A percentile compares a stretch with the other conserved stretches of the same genome.
Conservation (phyloP, 2,888 invertebrate species). For the Idaea straminata region DNA sequence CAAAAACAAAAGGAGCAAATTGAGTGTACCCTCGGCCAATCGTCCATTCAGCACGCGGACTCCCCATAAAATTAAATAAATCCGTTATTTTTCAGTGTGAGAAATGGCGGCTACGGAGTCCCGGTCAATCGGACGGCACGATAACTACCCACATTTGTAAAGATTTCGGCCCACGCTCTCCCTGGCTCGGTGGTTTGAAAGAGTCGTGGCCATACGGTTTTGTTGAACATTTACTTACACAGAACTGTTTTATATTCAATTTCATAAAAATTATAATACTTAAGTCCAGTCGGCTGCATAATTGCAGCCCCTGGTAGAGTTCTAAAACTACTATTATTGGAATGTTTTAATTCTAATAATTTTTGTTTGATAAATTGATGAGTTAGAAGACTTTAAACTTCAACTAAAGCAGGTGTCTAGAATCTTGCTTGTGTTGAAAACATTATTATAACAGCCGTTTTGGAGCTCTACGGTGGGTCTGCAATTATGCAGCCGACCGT, state of each 20-base stretch:
- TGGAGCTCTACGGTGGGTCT: too few relatives aligned
- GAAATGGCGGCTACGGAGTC: constrained; percentile 54
- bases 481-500: too few relatives aligned
- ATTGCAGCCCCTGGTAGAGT: too few relatives aligned
- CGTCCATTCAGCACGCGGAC: constrained; percentile 77
- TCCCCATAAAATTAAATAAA: constrained; percentile 79
- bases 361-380: too few relatives aligned
- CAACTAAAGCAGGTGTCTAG: too few relatives aligned
- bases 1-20: constrained; percentile 17
- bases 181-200: constrained; percentile 48
- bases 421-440: too few relatives aligned
- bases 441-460: too few relatives aligned
- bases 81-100: constrained; percentile 79
- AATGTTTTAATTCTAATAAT: too few relatives aligned
- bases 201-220: constrained; percentile 64
- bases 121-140: constrained; percentile 75
- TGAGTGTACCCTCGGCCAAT: constrained; percentile 48
- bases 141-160: constrained; percentile 78
- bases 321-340: too few relatives aligned
- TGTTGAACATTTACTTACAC: constrained; percentile 11
- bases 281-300: too few relatives aligned
- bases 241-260: constrained; percentile 36
- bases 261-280: too few relatives aligned
- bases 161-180: constrained; percentile 68
- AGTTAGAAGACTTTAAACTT: too few relatives aligned